Base-by-base conservation (phyloP, 2,888 invertebrate genomes). In the Dichetophora obliterata region DNA sequence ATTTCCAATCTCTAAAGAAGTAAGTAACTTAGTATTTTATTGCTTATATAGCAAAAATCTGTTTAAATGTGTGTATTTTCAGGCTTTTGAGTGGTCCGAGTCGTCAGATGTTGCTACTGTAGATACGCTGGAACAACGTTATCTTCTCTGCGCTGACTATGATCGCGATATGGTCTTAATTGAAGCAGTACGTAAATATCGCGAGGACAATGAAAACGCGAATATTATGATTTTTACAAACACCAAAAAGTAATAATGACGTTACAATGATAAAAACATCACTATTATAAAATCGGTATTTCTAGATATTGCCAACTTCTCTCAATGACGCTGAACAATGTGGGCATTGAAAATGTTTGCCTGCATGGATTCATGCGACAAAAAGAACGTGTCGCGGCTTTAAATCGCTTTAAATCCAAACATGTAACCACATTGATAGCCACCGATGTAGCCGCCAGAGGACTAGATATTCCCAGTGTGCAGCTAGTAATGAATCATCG, bases 371-470 rank as follows among this genome's bases (percentile, higher is more conserved):
- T 96, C 92, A 95, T 98, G 90, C 91, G 95, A 16, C 99, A 99
- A 88, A 92, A 92, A 81, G 94, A 97, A 85, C 92, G 99, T 8
- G 91, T 96, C 52, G 92, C 94, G 0, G 93, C 98, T 0, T 91
- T 99, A 1, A 92, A 94, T 11, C 94, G 93, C 86, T 99, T 99
- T 89, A 95, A 98, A 84, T 97, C 98, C 0, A 95, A 96, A 86
- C 93, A 94, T 75, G 92, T 94, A 8, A 94, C 94, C 83, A 96
- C 98, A 27, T 91, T 99, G 24, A 94, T 99, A 75, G 98, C 98
- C 0, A 99, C 99, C 0, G 98, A 99, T 90, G 97, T 99, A 0
- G 99, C 98, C 0, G 96, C 97, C 74, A 92, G 98, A 89, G 98
- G 99, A 9, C 90, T 99, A 54, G 99, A 99, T 87, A 98, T 99